Evolutionary conservation across 2,888 invertebrate genomes (phyloP).

Genomic region (Augochlorella aurata): DNA sequence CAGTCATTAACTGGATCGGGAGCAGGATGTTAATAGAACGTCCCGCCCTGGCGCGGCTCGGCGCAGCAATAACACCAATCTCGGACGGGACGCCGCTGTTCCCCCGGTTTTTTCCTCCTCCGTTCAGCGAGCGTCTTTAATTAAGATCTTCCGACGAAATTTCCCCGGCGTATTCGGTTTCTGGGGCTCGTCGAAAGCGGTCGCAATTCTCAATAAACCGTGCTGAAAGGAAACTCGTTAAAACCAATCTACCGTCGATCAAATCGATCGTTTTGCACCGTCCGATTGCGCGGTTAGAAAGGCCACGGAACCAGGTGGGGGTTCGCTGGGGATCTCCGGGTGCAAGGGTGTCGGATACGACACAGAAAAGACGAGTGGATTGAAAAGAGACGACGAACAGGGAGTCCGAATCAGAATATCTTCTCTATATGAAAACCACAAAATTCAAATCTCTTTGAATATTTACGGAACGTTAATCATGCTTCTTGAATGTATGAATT

Average conservation of each 20-base stretch:
- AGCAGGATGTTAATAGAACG: slow-evolving; percentile 51
- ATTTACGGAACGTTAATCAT: too few species aligned
- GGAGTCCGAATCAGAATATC: background rate
- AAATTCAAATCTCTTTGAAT: background rate
- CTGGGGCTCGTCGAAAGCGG: slow-evolving; percentile 53
- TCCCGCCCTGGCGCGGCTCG: background rate
- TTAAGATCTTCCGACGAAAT: slow-evolving; percentile 66
- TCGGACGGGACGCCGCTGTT: background rate
- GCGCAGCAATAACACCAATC: slow-evolving; percentile 56
- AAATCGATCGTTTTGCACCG: slow-evolving; percentile 61
- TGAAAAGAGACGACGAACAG: background rate
- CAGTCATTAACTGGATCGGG: slow-evolving; percentile 59
- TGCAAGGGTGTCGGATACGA: background rate
- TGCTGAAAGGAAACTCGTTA: slow-evolving; percentile 72
- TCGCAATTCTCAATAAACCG: slow-evolving; percentile 71
- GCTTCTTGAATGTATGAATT: too few species aligned
- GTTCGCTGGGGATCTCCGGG: background rate
- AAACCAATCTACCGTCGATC: slow-evolving; percentile 67
- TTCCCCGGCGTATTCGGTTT: slow-evolving; percentile 63
- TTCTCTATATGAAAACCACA: background rate
- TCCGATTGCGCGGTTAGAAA: slow-evolving; percentile 39
- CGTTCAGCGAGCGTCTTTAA: slow-evolving; percentile 65
- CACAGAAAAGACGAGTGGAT: slow-evolving; percentile 11
- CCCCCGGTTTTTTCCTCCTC: slow-evolving; percentile 56
- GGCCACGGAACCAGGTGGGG: slow-evolving; percentile 2